Conservation (phyloP, 2,113 vertebrate genomes). For the Plecturocebus donacophilus region DNA sequence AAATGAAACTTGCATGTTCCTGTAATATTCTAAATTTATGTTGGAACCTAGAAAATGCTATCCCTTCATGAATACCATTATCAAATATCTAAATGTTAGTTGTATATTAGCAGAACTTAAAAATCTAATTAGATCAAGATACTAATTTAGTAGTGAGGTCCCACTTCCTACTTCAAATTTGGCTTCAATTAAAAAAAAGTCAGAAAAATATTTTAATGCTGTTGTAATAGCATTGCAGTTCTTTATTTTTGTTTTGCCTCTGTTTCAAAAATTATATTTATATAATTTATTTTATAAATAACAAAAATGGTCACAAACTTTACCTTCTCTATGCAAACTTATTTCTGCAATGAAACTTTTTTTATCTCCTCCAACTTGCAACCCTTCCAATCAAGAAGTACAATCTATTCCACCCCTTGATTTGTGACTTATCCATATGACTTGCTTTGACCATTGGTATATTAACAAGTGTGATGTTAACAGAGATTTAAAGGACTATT, state of each 20-base stretch:
- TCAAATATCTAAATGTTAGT: background rate
- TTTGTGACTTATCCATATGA: background rate
- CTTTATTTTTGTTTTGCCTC: background rate
- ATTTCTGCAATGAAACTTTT: background rate
- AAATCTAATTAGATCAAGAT: background rate
- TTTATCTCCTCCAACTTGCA: background rate
- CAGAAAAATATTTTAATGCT: background rate
- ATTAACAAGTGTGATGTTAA: background rate
- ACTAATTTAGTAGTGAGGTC: background rate
- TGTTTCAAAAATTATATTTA: background rate
- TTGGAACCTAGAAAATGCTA: background rate
- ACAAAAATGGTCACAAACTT: background rate
- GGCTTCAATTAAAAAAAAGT: background rate
- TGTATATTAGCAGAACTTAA: background rate
- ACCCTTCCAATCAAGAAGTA: background rate
- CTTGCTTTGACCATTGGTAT: background rate
- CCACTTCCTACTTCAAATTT: background rate
- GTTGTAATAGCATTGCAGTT: background rate
- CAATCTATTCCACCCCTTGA: background rate
- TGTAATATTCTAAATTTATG: background rate
- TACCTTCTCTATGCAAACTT: background rate
- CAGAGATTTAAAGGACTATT: background rate
- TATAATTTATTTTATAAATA: background rate
- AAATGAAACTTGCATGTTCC: background rate
- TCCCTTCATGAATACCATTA: background rate